phyloP scores from a whole-genome alignment of 2,113 vertebrate species.

The Pachycephala philippinensis region DNA sequence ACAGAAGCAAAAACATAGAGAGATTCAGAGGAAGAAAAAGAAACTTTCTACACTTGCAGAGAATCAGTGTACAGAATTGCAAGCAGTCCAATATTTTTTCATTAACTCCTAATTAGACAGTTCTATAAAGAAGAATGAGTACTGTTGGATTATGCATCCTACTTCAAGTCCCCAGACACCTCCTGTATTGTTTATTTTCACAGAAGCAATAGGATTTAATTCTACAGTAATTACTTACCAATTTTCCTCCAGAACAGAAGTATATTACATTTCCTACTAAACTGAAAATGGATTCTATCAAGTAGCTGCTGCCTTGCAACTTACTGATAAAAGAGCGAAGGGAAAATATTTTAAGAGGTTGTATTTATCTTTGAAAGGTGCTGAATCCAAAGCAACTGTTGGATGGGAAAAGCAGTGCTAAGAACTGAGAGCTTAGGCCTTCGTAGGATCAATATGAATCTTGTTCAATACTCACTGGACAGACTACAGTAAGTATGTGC shows the following conservation, averaged over 20 bases:
- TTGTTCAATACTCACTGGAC: background rate
- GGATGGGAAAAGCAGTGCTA: background rate
- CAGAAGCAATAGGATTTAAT: conserved; percentile 26
- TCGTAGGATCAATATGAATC: background rate
- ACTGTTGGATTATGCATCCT: background rate
- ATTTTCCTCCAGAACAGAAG: conserved; percentile 4
- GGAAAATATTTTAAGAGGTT: background rate
- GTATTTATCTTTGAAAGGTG: background rate
- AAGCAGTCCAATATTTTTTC: background rate
- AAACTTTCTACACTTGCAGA: background rate
- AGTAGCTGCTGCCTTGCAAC: background rate
- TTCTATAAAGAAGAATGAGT: conserved; percentile 19
- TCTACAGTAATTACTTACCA: conserved; percentile 26
- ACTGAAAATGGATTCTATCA: background rate
- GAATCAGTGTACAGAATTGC: background rate
- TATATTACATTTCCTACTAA: background rate
- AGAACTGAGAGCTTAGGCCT: background rate
- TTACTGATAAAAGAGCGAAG: background rate
- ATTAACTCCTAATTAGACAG: conserved; percentile 30
- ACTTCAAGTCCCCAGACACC: background rate
- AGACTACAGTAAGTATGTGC: background rate
- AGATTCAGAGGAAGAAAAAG: background rate
- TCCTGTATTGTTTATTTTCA: conserved; percentile 13
- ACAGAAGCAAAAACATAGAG: background rate
- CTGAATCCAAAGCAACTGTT: background rate